Evolutionary conservation across 2,797 vertebrate species (phyloP).

Genomic region (Myotis myotis): DNA sequence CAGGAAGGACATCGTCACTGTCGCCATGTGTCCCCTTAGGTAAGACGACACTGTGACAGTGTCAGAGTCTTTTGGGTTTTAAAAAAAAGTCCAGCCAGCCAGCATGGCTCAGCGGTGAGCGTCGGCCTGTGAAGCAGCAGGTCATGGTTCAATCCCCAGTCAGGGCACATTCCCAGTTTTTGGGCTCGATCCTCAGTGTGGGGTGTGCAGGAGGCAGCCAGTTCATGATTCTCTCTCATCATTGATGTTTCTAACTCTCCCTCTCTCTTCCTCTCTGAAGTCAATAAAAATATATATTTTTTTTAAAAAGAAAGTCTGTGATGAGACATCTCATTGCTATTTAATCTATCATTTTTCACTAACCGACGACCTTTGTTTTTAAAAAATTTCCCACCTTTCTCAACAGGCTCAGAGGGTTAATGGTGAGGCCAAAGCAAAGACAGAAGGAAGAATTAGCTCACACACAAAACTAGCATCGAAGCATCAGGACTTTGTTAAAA

Average conservation of each 20-base stretch:
- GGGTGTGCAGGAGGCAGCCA: no score
- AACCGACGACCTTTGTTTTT: conserved; percentile 15
- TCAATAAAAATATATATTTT: no score
- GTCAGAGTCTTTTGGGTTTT: conserved; percentile 25
- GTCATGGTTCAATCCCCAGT: no score
- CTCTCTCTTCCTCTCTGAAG: no score
- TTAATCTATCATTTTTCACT: neutral
- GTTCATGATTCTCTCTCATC: no score
- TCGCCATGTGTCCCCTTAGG: conserved; percentile 36
- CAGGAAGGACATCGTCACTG: conserved; percentile 29
- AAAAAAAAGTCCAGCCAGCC: no score
- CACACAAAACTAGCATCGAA: neutral
- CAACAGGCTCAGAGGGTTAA: neutral
- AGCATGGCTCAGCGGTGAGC: no score
- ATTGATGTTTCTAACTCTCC: no score
- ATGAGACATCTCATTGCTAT: neutral
- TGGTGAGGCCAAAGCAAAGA: neutral
- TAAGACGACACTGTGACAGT: conserved; percentile 56
- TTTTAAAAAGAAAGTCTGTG: neutral
- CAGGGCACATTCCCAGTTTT: no score
- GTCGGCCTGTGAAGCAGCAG: no score
- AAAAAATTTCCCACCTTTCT: neutral
- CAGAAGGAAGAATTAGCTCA: neutral
- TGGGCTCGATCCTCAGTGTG: no score
- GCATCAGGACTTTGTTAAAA: neutral